Evolutionary conservation across 2,113 vertebrate species (phyloP), one percentile per base, ranked within the genome.

Genomic region (Dicerorhinus sumatrensis): DNA sequence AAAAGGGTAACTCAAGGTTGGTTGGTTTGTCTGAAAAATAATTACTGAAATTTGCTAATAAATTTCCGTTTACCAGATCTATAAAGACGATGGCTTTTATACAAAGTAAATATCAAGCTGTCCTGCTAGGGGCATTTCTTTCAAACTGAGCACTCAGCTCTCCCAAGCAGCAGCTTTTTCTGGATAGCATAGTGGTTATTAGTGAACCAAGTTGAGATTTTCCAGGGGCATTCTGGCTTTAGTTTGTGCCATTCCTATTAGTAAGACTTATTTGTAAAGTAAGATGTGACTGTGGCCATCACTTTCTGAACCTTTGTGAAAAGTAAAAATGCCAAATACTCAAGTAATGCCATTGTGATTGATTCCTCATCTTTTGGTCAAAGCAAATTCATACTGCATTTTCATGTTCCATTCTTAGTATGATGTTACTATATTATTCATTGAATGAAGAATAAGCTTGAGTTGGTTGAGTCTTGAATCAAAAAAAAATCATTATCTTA

Each of bases 271-370:
- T 91, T 98, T 96, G 81, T 98, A 91, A 94, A 98, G 94, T 97
- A 95, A 97, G 69, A 94, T 67, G 27, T 87, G 27, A 63, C 83
- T 98, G 89, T 98, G 94, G 58, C 94, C 93, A 93, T 98, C 93
- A 97, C 93, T 98, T 98, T 98, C 97, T 98, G 97, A 98, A 97
- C 90, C 94, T 98, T 93, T 97, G 65, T 97, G 96, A 96, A 98
- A 54, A 97, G 92, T 98, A 97, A 98, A 97, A 98, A 97, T 98
- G 96, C 96, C 96, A 96, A 75, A 89, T 87, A 94, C 84, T 98
- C 95, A 96, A 96, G 97, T 97, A 97, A 92, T 97, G 93, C 29
- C 93, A 96, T 94, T 98, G 96, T 98, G 88, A 97, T 62, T 98
- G 95, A 67, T 98, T 98, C 94, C 98, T 98, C 93, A 98, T 98